Evolutionary conservation across 2,888 invertebrate genomes (phyloP), one percentile per base, ranked within the genome.

Genomic region (Drosophila lutescens): DNA sequence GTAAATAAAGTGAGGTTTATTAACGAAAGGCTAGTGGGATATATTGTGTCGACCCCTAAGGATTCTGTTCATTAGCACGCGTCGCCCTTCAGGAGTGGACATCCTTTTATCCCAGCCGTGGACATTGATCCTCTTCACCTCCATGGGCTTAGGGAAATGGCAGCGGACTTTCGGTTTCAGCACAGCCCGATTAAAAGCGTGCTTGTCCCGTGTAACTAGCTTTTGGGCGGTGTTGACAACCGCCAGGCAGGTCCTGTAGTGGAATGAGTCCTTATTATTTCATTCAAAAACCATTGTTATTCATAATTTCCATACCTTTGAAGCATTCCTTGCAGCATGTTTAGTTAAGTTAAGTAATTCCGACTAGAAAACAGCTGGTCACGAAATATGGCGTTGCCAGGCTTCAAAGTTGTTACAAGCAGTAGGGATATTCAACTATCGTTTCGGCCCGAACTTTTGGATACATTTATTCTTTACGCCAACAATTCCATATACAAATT

Each of bases 81-180:
- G 94, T n/a, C 96, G 93, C 4, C 97, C 97, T 47, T 89, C 93
- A 0, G 93, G 93, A 1, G 96, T 96, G 0, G 95, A 93, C 93
- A 97, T 95, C 69, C 96, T 93, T 0, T 93, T 91, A 7, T 93
- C 91, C 94, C 94, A 97, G 1, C 97, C 96, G 76, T 96, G 95
- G 9, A 93, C 93, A 43, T 94, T 94, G 1, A 96, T 93, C 80
- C 97, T 93, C 83, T 93, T 94, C 0, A 94, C 93, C 93, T 97
- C 97, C 56, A 94, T 95, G 0, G 97, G 95, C 47, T 95, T 93
- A 0, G 96, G 96, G 83, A 97, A 97, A 84, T 96, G 90, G 47
- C 91, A 91, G 34, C 91, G 90, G 17, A 91, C 90, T 60, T 91
- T 91, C 3, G 83, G 71, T 54, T 91, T 91, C 0, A 91, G 67